A percentile compares a stretch with the other conserved stretches of the same genome.
These are phyloP conservation scores for Lamellibrachia luymesi DNA, from an alignment of 1,140 invertebrate species.

Conservation along the genomic window DNA sequence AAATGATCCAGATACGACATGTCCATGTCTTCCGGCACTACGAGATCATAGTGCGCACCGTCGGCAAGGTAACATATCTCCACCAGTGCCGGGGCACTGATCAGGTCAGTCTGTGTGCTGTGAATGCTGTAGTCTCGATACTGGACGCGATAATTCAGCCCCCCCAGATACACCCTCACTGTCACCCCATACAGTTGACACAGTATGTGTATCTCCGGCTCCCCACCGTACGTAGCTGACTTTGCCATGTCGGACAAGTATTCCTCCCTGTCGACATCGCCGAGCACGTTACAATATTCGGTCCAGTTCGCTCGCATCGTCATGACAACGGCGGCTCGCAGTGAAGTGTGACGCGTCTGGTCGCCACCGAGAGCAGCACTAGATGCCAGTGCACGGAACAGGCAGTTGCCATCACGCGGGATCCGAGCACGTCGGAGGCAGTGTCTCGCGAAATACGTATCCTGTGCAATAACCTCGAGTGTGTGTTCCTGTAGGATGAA, in stretches of 20 bases:
- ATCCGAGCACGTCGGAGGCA: background rate
- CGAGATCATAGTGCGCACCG: conserved; percentile 14
- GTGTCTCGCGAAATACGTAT: background rate
- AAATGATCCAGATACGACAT: background rate
- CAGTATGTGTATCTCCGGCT: conserved; percentile 7
- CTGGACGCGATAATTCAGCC: background rate
- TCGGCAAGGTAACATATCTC: background rate
- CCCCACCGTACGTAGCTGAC: background rate
- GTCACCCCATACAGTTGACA: background rate
- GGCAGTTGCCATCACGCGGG: conserved; percentile 12
- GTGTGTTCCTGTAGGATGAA: conserved; percentile 13
- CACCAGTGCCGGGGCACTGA: background rate
- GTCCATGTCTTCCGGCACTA: background rate
- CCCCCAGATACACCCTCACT: background rate
- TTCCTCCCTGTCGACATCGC: background rate
- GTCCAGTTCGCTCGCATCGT: background rate
- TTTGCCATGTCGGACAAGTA: conserved; percentile 10
- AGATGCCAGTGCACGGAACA: conserved; percentile 1
- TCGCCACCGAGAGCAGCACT: conserved; percentile 2
- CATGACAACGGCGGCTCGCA: background rate
- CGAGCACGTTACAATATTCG: background rate
- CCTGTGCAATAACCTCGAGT: background rate
- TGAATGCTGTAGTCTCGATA: background rate
- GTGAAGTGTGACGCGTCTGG: background rate
- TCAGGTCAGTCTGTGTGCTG: background rate